Percentiles rank a stretch among this genome's conserved stretches.
These are phyloP conservation scores for Apomyelois bistriatella DNA, from an alignment of 2,888 invertebrate species.

Conservation along the genomic window DNA sequence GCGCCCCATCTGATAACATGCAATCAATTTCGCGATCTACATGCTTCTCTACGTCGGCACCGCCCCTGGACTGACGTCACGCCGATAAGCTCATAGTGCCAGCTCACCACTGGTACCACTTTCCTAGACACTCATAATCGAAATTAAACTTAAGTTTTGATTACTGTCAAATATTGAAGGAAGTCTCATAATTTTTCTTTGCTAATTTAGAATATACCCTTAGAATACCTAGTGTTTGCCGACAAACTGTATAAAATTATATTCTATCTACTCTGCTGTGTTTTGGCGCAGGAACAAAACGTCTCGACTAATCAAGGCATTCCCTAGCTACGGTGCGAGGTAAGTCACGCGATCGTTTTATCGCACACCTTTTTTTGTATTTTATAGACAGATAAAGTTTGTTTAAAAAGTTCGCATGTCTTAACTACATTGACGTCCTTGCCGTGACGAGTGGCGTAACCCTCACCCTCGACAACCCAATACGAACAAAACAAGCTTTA, in stretches of 20 bases:
- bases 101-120: slow-evolving; percentile 68
- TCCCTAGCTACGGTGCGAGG: slow-evolving; percentile 55
- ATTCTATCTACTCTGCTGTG: slow-evolving; percentile 15
- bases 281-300: slow-evolving; percentile 37
- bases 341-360: slow-evolving; percentile 76
- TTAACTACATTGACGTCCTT: slow-evolving; percentile 64
- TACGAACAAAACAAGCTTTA: slow-evolving; percentile 39
- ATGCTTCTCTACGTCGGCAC: slow-evolving; percentile 74
- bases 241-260: neutral
- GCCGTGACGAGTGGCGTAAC: slow-evolving; percentile 69
- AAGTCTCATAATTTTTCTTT: neutral
- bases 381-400: slow-evolving; percentile 74
- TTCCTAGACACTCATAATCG: slow-evolving; percentile 39
- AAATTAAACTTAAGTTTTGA: slow-evolving; percentile 29
- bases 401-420: slow-evolving; percentile 76
- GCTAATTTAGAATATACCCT: no score
- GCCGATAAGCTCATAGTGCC: slow-evolving; percentile 70
- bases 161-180: slow-evolving; percentile 6
- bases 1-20: slow-evolving; percentile 77
- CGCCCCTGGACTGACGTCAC: slow-evolving; percentile 74
- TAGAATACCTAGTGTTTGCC: neutral
- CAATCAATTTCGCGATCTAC: slow-evolving; percentile 80
- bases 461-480: slow-evolving; percentile 49
- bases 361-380: slow-evolving; percentile 74
- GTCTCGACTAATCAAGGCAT: slow-evolving; percentile 68